Conservation (phyloP, 2,888 invertebrate genomes). For the Ceraclea dissimilis region DNA sequence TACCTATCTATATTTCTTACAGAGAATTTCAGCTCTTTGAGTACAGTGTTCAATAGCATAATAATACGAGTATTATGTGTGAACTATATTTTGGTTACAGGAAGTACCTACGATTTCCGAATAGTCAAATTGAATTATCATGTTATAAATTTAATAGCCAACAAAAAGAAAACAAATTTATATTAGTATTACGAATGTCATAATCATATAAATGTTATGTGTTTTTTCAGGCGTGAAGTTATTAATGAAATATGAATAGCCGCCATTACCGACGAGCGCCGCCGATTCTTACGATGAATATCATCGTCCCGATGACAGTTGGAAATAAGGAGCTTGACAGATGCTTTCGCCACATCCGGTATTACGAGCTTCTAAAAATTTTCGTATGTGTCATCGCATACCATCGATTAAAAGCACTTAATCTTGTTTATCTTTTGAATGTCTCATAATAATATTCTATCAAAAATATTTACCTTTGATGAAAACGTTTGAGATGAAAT, state of each 20-base stretch:
- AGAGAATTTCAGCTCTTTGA: too few relatives aligned
- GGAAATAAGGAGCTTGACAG: constrained; percentile 14
- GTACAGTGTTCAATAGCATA: too few relatives aligned
- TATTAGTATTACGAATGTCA: background rate
- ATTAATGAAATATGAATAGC: background rate
- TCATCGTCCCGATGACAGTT: constrained; percentile 7
- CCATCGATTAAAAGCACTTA: background rate
- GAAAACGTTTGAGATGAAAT: background rate
- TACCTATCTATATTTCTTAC: too few relatives aligned
- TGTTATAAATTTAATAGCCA: too few relatives aligned
- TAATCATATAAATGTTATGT: background rate
- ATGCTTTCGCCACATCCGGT: constrained; percentile 18
- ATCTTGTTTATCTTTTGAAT: background rate
- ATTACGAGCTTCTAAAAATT: constrained; percentile 1
- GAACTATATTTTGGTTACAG: too few relatives aligned
- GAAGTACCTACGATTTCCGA: too few relatives aligned
- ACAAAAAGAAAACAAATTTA: background rate
- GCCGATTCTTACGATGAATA: background rate
- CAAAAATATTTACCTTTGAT: background rate
- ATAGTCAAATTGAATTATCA: too few relatives aligned
- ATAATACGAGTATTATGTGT: too few relatives aligned
- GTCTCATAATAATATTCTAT: background rate
- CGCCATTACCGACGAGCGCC: background rate
- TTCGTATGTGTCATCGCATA: background rate
- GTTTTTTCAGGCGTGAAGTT: background rate